Evolutionary conservation across 1,140 invertebrate species (phyloP).

Genomic region (Temnothorax longispinosus): DNA sequence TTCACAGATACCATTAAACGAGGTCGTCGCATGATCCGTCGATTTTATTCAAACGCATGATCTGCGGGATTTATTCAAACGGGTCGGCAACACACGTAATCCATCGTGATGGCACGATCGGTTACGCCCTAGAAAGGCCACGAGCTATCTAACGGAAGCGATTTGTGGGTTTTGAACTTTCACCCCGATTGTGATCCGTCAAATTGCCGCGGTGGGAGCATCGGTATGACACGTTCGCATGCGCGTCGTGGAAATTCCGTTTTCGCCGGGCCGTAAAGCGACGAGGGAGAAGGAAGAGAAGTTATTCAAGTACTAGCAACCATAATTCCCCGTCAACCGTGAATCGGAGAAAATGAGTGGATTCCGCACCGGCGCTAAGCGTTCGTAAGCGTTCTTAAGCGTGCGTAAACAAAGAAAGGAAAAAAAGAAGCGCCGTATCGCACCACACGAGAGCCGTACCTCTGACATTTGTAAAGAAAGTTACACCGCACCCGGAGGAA

Average conservation of each 20-base stretch:
- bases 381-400: neutral
- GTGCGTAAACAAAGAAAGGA: neutral
- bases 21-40: neutral
- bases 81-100: neutral
- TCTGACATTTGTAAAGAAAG: conserved; percentile 80
- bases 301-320: conserved; percentile 34
- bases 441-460: conserved; percentile 19
- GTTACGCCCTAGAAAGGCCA: conserved; percentile 21
- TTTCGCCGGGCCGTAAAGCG: neutral
- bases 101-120: neutral
- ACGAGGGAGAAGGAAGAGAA: too few relatives aligned
- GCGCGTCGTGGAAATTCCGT: neutral
- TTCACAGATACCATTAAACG: neutral
- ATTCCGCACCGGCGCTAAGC: neutral
- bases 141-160: conserved; percentile 8
- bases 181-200: conserved; percentile 15
- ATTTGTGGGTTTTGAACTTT: conserved; percentile 47
- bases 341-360: conserved; percentile 11
- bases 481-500: conserved; percentile 21
- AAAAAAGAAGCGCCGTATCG: neutral
- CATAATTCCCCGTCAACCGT: neutral
- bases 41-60: neutral
- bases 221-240: conserved; percentile 1
- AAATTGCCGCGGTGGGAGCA: conserved; percentile 17
- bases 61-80: neutral